Conservation (phyloP, 1,140 invertebrate genomes). For the Acromyrmex echinatior region DNA sequence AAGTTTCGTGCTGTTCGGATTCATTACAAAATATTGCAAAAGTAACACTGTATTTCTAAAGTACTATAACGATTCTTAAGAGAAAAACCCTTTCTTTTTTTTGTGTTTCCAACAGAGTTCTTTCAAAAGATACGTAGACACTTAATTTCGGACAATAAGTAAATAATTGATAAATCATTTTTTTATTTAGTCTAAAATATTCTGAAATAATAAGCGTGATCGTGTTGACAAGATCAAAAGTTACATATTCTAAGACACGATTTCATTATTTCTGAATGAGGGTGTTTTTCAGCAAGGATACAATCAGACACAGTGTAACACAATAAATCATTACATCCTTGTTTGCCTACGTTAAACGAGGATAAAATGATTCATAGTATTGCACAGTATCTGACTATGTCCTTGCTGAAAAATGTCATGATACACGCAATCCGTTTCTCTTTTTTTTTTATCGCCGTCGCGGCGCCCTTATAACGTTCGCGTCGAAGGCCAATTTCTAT, state of each 20-base stretch:
- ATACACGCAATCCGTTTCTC: not conserved
- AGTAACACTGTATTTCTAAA: not conserved
- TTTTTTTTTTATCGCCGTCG: not conserved
- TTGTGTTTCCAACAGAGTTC: not conserved
- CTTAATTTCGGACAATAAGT: not conserved
- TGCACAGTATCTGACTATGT: no score
- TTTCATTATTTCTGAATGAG: constrained; percentile 39
- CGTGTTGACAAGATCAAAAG: not conserved
- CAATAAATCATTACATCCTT: no score
- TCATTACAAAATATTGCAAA: not conserved
- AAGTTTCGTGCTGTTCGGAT: no score
- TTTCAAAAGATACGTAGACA: not conserved
- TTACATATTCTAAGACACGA: constrained; percentile 15
- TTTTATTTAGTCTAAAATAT: not conserved
- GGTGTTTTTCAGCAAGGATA: no score
- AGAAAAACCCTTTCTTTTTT: not conserved
- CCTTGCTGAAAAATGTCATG: not conserved
- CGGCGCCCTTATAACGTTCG: not conserved
- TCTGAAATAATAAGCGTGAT: not conserved
- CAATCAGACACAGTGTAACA: not conserved
- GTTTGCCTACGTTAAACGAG: no score
- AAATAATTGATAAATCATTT: not conserved
- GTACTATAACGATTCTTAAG: not conserved
- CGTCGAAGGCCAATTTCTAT: constrained; percentile 83
- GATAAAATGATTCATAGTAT: no score